A percentile compares a stretch with the other conserved stretches of the same genome.
These are phyloP conservation scores for Dilophus febrilis DNA, from an alignment of 2,888 invertebrate species.

Conservation along the genomic window DNA sequence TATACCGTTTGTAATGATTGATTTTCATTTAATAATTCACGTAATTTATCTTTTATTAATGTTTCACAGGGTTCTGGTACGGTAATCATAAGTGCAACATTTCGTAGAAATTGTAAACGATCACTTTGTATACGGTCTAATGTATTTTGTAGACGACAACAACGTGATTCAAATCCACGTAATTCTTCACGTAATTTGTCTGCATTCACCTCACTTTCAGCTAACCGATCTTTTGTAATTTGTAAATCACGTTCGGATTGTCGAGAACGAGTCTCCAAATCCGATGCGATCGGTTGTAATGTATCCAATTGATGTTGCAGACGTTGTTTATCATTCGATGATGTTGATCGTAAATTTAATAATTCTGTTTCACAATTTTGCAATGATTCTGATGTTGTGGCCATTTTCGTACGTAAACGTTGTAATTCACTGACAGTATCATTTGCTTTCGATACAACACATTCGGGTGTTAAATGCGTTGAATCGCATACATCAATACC, in stretches of 20 bases:
- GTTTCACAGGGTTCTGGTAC: conserved; percentile 62
- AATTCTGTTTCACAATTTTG: conserved; percentile 27
- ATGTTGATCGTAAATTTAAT: conserved; percentile 23
- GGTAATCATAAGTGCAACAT: conserved; percentile 31
- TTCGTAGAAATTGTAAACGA: conserved; percentile 26
- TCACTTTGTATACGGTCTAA: conserved; percentile 28
- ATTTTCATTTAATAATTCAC: conserved; percentile 59
- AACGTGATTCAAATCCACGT: conserved; percentile 29
- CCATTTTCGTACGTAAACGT: conserved; percentile 39
- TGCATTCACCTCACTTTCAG: conserved; percentile 56
- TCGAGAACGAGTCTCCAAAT: conserved; percentile 53
- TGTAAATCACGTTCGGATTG: conserved; percentile 61
- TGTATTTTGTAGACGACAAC: conserved; percentile 26
- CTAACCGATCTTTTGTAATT: conserved; percentile 51
- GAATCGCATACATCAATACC: conserved; percentile 53
- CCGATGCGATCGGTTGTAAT: conserved; percentile 39
- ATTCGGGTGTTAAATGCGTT: conserved; percentile 47
- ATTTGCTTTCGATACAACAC: conserved; percentile 56
- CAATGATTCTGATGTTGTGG: conserved; percentile 30
- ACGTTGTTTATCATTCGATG: conserved; percentile 48
- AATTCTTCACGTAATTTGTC: conserved; percentile 30
- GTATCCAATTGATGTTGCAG: conserved; percentile 45
- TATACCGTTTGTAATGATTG: conserved; percentile 57
- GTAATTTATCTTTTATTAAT: conserved; percentile 59
- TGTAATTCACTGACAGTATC: conserved; percentile 60